phyloP scores from a whole-genome alignment of 2,113 vertebrate genomes.

The Geothlypis trichas region DNA sequence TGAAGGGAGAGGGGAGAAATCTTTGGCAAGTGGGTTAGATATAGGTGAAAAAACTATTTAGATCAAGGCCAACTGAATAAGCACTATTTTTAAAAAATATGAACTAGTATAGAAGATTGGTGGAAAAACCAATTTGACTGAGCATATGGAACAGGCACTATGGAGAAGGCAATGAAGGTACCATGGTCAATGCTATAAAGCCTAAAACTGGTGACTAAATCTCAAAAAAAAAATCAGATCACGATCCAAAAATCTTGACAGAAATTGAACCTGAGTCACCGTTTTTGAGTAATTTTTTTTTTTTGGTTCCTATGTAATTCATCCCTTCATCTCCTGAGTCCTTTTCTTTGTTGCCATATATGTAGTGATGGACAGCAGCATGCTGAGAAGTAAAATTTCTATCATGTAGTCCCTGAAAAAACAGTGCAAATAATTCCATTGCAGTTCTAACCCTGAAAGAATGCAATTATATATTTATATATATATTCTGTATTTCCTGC shows the following conservation, averaged over 20 bases:
- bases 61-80: background rate
- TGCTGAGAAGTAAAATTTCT: background rate
- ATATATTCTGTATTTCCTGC: background rate
- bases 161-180: background rate
- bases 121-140: background rate
- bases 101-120: background rate
- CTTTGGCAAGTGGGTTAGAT: background rate
- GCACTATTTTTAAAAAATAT: background rate
- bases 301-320: background rate
- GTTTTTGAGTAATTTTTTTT: background rate
- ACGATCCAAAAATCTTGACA: background rate
- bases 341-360: background rate
- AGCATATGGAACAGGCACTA: background rate
- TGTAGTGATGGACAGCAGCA: background rate
- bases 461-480: background rate
- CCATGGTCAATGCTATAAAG: background rate
- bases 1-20: background rate
- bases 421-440: background rate
- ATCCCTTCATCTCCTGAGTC: background rate
- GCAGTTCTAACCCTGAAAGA: background rate
- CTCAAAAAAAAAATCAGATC: background rate
- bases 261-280: background rate
- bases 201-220: background rate
- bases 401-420: background rate
- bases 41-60: background rate